Conservation (phyloP, 2,888 invertebrate genomes). For the Acanthacorydalis orientalis region DNA sequence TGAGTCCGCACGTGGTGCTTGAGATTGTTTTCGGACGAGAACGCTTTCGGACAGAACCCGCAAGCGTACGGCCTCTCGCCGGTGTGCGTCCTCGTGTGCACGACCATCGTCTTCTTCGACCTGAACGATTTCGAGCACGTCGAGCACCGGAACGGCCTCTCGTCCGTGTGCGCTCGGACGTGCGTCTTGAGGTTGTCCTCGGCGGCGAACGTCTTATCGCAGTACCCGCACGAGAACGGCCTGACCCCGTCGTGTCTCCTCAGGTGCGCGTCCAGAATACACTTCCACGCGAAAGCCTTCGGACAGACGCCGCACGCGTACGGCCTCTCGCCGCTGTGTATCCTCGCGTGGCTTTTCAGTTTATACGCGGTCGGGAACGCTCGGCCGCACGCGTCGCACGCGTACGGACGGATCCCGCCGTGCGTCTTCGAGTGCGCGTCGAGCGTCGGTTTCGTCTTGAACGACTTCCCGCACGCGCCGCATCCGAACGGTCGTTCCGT, state of each 20-base stretch:
- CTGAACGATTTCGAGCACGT: too few species aligned
- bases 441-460: constrained; percentile 79
- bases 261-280: constrained; percentile 76
- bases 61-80: too few species aligned
- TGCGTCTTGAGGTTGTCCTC: too few species aligned
- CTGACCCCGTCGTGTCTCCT: constrained; percentile 69
- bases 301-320: constrained; percentile 81
- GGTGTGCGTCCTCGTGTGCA: too few species aligned
- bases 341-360: constrained; percentile 75
- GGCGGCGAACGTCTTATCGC: too few species aligned
- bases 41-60: too few species aligned
- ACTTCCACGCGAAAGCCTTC: constrained; percentile 76
- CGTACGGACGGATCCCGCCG: constrained; percentile 29
- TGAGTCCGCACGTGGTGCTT: too few species aligned
- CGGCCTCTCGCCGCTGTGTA: constrained; percentile 74
- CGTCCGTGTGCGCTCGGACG: too few species aligned
- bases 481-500: constrained; percentile 77
- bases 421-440: constrained; percentile 80
- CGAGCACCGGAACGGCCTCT: too few species aligned
- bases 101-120: too few species aligned
- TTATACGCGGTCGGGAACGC: constrained; percentile 81
- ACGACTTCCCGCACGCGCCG: constrained; percentile 71
- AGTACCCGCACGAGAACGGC: too few species aligned
- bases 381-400: constrained; percentile 75
- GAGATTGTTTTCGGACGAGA: too few species aligned